A percentile compares a stretch with the other conserved stretches of the same genome.
Conservation (phyloP, 2,113 vertebrate species). For the Leuciscus idus region DNA sequence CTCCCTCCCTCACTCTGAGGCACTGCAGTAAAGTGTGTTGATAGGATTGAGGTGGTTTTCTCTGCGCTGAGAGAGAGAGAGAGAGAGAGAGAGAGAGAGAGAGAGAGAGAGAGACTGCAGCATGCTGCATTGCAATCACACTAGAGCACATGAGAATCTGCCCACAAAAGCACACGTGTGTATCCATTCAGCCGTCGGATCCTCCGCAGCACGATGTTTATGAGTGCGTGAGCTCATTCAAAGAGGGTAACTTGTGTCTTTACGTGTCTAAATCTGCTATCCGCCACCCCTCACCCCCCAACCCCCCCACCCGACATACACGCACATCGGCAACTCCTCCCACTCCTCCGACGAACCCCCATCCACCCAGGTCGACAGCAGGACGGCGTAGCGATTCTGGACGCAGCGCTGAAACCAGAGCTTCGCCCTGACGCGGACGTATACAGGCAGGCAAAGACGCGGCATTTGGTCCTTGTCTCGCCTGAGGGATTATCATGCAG, state of each 20-base stretch:
- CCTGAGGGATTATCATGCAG: constrained; percentile 32
- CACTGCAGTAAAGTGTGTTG: constrained; percentile 77
- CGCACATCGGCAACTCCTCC: constrained; percentile 54
- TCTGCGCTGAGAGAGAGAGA: constrained; percentile 67
- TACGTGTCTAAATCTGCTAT: constrained; percentile 44
- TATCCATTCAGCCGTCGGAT: constrained; percentile 32
- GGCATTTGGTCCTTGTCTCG: background rate
- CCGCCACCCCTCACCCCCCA: background rate
- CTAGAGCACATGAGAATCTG: constrained; percentile 67
- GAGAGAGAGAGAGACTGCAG: constrained; percentile 78
- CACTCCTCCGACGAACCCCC: constrained; percentile 62
- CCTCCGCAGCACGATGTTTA: constrained; percentile 30
- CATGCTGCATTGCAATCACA: constrained; percentile 80
- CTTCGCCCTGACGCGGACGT: constrained; percentile 60
- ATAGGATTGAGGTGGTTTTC: constrained; percentile 74
- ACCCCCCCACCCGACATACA: constrained; percentile 11
- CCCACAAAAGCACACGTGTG: constrained; percentile 48
- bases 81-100: constrained; percentile 75
- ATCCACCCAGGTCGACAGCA: constrained; percentile 69
- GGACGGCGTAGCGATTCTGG: constrained; percentile 72
- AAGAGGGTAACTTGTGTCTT: constrained; percentile 71
- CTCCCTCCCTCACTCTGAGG: constrained; percentile 60
- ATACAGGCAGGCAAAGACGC: constrained; percentile 12
- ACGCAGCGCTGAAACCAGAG: constrained; percentile 67
- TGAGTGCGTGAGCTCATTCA: constrained; percentile 64